phyloP scores from a whole-genome alignment of 2,888 invertebrate species.

The Cephalotes varians region DNA sequence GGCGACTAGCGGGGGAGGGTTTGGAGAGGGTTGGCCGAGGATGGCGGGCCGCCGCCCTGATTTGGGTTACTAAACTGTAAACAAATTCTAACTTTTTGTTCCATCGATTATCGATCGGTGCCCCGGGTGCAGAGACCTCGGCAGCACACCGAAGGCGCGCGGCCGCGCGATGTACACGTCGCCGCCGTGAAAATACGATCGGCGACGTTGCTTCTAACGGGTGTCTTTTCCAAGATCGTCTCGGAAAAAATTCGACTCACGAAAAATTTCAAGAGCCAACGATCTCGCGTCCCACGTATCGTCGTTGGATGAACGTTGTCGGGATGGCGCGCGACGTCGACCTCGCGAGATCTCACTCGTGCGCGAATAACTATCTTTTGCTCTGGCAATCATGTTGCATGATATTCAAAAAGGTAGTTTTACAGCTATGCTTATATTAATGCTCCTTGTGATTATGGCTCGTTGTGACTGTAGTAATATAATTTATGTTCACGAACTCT shows the following conservation, averaged over 20 bases:
- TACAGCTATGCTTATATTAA: not conserved
- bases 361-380: not conserved
- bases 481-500: not conserved
- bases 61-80: constrained; percentile 85
- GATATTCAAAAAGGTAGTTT: not conserved
- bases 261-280: constrained; percentile 4
- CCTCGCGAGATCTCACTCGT: not conserved
- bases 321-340: constrained; percentile 21
- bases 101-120: constrained; percentile 83
- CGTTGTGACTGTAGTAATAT: no score
- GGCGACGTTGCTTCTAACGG: constrained; percentile 60
- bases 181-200: constrained; percentile 74
- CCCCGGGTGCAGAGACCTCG: constrained; percentile 81
- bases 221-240: constrained; percentile 43
- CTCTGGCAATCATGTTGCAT: not conserved
- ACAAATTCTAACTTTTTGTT: constrained; percentile 83
- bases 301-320: not conserved
- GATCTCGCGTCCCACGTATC: not conserved
- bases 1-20: constrained; percentile 38
- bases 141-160: constrained; percentile 60
- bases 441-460: not conserved
- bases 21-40: constrained; percentile 49
- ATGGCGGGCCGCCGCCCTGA: constrained; percentile 75
- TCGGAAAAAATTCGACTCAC: not conserved
- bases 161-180: constrained; percentile 64